Percentiles rank a stretch among this genome's conserved stretches.
Conservation (phyloP, 2,113 vertebrate species). For the Noturus placidus region DNA sequence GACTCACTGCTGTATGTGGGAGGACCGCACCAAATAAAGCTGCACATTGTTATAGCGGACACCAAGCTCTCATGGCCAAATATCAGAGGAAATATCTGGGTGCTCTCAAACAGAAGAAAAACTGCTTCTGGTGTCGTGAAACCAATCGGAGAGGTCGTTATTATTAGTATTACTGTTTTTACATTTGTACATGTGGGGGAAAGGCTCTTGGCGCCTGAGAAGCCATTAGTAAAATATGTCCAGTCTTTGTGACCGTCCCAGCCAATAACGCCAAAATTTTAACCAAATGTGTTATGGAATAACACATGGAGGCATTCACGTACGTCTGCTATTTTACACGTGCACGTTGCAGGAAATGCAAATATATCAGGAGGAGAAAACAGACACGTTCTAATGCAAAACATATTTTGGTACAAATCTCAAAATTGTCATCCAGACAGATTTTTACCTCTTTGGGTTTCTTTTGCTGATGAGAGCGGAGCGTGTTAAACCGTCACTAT, state of each 20-base stretch:
- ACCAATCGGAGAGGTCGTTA: neutral
- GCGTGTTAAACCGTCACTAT: neutral
- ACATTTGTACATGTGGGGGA: neutral
- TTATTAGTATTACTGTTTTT: neutral
- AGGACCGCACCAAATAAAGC: conserved; percentile 45
- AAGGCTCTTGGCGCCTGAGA: neutral
- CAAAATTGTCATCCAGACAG: neutral
- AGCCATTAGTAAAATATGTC: neutral
- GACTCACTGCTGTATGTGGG: conserved; percentile 42
- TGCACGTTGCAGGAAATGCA: neutral
- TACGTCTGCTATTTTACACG: neutral
- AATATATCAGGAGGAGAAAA: neutral
- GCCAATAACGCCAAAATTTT: too few species aligned
- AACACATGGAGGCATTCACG: neutral
- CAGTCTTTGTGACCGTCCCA: neutral
- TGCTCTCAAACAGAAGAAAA: neutral
- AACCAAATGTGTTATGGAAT: neutral
- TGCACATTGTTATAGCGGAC: conserved; percentile 29
- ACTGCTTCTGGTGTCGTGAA: neutral
- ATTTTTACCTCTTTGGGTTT: neutral
- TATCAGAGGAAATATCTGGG: conserved; percentile 2
- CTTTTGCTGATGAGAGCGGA: neutral
- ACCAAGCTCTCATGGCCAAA: conserved; percentile 29
- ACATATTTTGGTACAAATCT: neutral
- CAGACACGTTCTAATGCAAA: neutral